Percentiles rank a stretch among this genome's conserved stretches.
phyloP scores from a whole-genome alignment of 2,888 invertebrate genomes.

The Nematopogon swammerdamellus region DNA sequence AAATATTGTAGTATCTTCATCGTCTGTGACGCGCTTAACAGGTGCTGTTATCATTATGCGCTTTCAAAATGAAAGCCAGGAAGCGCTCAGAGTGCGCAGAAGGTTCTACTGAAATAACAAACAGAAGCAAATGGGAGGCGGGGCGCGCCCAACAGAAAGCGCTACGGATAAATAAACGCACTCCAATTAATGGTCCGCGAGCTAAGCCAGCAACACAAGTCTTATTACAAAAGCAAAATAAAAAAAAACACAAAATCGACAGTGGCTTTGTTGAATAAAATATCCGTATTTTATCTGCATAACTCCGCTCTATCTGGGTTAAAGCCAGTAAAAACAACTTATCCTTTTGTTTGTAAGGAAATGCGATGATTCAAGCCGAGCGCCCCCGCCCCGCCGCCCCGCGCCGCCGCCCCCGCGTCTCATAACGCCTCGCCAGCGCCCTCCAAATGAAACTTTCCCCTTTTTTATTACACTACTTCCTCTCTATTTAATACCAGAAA shows the following conservation, averaged over 20 bases:
- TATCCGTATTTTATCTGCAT: slow-evolving; percentile 20
- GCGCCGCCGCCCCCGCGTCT: slow-evolving; percentile 1
- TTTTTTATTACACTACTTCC: slow-evolving; percentile 8
- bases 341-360: slow-evolving; percentile 6
- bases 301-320: neutral
- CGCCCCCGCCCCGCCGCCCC: neutral
- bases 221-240: slow-evolving; percentile 8
- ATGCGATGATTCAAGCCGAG: slow-evolving; percentile 4
- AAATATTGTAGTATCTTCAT: too few species aligned
- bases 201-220: slow-evolving; percentile 10
- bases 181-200: slow-evolving; percentile 6
- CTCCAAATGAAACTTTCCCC: slow-evolving; percentile 7
- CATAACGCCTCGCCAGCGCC: neutral
- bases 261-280: slow-evolving; percentile 20
- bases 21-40: too few species aligned
- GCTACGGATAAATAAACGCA: slow-evolving; percentile 5
- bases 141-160: slow-evolving; percentile 1
- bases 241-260: slow-evolving; percentile 14
- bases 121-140: neutral
- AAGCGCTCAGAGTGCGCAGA: too few species aligned
- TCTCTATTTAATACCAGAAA: slow-evolving; percentile 7
- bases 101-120: neutral
- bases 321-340: slow-evolving; percentile 4
- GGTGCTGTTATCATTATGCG: too few species aligned
- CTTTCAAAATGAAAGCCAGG: too few species aligned